Evolutionary conservation across 2,888 invertebrate species (phyloP).

Genomic region (Leptothorax acervorum): DNA sequence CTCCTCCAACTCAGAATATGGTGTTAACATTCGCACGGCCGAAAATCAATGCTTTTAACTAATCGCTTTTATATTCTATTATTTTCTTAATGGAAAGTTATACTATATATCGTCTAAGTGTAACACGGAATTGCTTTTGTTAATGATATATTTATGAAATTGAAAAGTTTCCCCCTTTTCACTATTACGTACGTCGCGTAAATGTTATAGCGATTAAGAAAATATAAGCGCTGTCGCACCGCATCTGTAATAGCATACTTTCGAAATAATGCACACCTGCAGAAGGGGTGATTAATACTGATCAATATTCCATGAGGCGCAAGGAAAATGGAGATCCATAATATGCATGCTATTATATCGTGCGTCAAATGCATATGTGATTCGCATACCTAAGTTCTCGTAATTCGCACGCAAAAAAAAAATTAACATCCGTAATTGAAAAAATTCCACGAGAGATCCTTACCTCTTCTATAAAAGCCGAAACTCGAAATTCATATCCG

Average conservation of each 20-base stretch:
- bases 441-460: not conserved
- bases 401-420: not conserved
- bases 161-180: not conserved
- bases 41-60: not conserved
- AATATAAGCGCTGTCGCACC: not conserved
- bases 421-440: not conserved
- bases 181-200: not conserved
- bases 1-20: constrained; percentile 41
- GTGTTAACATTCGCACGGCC: not conserved
- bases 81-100: not conserved
- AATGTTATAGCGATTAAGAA: constrained; percentile 11
- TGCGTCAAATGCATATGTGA: not conserved
- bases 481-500: constrained; percentile 27
- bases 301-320: constrained; percentile 10
- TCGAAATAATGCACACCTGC: constrained; percentile 16
- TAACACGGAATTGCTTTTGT: not conserved
- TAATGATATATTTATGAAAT: constrained; percentile 24
- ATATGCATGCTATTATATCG: not conserved
- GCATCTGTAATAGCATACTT: constrained; percentile 33
- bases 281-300: not conserved
- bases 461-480: not conserved
- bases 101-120: not conserved
- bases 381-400: not conserved
- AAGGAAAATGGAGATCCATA: not conserved
- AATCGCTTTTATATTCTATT: not conserved